Evolutionary conservation across 2,797 vertebrate genomes (phyloP), one percentile per base, ranked within the genome.

Genomic region (Aeoliscus strigatus): DNA sequence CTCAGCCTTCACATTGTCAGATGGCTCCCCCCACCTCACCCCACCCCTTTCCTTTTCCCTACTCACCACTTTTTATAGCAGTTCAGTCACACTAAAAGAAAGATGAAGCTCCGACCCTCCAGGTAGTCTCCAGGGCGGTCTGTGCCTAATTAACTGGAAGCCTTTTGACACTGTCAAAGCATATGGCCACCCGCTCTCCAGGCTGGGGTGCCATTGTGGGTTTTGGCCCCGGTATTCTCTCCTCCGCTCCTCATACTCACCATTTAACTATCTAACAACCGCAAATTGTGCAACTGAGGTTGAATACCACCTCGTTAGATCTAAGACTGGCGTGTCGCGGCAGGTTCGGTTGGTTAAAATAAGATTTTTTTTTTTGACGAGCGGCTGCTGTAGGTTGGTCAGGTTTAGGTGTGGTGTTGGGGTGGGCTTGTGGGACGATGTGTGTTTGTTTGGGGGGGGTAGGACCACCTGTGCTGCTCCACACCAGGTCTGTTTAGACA

Each of bases 61-160:
- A 14, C 73, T 71, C 54, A 66, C 67, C 56, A 31, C 41, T 42
- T 72, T 69, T 73, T 50, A 56, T 32, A 27, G 63, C 12, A 13
- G 37, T 2, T 10, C 24, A 18, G 39, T 67, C 14, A n/a, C 21
- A 3, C 23, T 52, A 32, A 29, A 48, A 63, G 40, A 50, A 61
- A 58, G 57, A 54, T 31, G 45, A 33, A 1, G 15, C 39, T 26
- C 18, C 18, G 62, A 77, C 75, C 81, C 84, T 82, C 79, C 79
- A 78, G 77, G 76, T 81, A 75, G 81, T 80, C 79, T 82, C 70
- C 72, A 14, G 79, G 85, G 84, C 85, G 83, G 85, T 85, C 83
- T 51, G 27, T 7, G 63, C 48, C 71, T 82, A 80, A 86, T 85
- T 80, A 81, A 72, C 65, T 36, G 47, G 44, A 68, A 63, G 74